These are phyloP conservation scores for Paragorgia papillata DNA, from an alignment of 92 coral and sea anemone species.

Conservation along the genomic window DNA sequence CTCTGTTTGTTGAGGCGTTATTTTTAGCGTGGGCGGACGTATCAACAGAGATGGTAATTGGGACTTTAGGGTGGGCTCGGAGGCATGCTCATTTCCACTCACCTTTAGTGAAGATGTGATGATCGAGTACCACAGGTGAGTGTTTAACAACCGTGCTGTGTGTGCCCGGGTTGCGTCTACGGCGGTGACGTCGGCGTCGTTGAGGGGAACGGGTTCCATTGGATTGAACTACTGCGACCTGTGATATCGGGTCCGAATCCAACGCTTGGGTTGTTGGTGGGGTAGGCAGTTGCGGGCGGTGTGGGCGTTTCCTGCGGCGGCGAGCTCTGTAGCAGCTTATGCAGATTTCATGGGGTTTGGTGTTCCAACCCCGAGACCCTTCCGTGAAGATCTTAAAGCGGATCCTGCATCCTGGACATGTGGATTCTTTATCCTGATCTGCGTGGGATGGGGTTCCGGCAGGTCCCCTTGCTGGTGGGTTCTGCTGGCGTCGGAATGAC, in stretches of 20 bases:
- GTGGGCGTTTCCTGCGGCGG: slow-evolving; percentile 48
- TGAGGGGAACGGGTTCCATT: neutral
- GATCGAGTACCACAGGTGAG: slow-evolving; percentile 36
- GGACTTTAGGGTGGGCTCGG: slow-evolving; percentile 59
- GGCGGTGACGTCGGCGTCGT: neutral
- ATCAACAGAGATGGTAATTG: slow-evolving; percentile 44
- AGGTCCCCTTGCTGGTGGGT: slow-evolving; percentile 29
- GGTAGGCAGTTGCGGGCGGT: slow-evolving; percentile 40
- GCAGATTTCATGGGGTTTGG: slow-evolving; percentile 61
- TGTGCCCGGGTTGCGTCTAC: neutral
- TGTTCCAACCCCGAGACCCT: slow-evolving; percentile 67
- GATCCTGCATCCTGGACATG: slow-evolving; percentile 63
- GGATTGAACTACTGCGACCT: slow-evolving; percentile 41
- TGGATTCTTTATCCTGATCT: slow-evolving; percentile 47
- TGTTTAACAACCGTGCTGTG: slow-evolving; percentile 10
- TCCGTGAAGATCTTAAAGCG: slow-evolving; percentile 57
- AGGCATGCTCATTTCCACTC: slow-evolving; percentile 57
- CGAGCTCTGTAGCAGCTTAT: slow-evolving; percentile 56
- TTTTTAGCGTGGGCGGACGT: neutral
- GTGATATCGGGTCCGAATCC: slow-evolving; percentile 51
- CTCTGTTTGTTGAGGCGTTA: slow-evolving; percentile 13
- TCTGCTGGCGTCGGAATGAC: slow-evolving; percentile 45
- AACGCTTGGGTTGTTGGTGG: slow-evolving; percentile 23
- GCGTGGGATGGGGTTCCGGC: slow-evolving; percentile 28
- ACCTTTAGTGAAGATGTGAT: slow-evolving; percentile 56